These are phyloP conservation scores for Camponotus floridanus DNA, from an alignment of 1,140 invertebrate genomes.

Conservation along the genomic window DNA sequence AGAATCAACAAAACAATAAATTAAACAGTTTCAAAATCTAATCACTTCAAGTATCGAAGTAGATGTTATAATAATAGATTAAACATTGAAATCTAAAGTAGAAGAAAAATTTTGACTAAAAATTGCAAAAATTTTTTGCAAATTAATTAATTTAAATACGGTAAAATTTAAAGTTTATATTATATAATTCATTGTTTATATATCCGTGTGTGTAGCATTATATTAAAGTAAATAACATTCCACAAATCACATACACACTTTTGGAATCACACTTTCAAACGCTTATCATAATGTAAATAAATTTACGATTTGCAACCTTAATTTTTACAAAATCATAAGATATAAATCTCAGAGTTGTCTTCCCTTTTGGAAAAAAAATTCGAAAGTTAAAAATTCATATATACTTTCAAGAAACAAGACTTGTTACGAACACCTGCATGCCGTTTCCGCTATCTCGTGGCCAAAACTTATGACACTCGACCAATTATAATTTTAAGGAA, in stretches of 20 bases:
- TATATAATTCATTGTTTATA: background rate
- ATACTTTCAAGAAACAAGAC: background rate
- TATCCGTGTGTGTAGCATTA: background rate
- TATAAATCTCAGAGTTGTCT: conserved; percentile 15
- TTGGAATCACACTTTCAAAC: background rate
- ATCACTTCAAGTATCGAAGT: background rate
- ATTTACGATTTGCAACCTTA: background rate
- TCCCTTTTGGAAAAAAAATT: background rate
- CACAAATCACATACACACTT: background rate
- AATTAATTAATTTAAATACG: background rate
- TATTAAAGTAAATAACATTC: conserved; percentile 29
- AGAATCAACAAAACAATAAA: too few species aligned
- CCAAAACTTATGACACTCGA: conserved; percentile 18
- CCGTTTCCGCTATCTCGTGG: conserved; percentile 6
- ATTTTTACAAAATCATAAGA: conserved; percentile 19
- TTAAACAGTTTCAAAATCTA: too few species aligned
- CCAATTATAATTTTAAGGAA: conserved; percentile 55
- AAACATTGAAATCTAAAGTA: too few species aligned
- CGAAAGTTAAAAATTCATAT: background rate
- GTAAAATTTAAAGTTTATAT: conserved; percentile 4
- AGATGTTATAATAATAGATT: background rate
- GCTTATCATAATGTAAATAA: background rate
- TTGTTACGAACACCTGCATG: conserved; percentile 33
- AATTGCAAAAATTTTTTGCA: background rate
- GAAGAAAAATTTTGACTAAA: too few species aligned